Conservation (phyloP, 2,113 vertebrate species). For the Cepphus grylle region DNA sequence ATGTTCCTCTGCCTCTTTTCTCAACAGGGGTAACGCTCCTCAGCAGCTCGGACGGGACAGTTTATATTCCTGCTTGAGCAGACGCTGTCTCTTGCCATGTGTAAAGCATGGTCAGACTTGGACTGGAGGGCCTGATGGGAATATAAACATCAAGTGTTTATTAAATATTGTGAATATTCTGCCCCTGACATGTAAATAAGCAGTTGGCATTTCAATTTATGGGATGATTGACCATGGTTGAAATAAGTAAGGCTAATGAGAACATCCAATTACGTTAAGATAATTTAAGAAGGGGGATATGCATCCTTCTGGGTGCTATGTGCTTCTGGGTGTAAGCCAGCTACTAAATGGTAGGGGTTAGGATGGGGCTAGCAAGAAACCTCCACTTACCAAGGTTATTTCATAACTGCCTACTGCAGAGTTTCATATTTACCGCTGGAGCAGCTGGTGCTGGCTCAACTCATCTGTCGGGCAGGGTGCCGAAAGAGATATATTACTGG, state of each 20-base stretch:
- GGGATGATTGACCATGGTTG: neutral
- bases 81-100: neutral
- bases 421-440: conserved; percentile 31
- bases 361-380: conserved; percentile 4
- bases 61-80: neutral
- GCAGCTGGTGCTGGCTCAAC: conserved; percentile 62
- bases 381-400: conserved; percentile 45
- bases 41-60: neutral
- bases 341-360: conserved; percentile 6
- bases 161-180: conserved; percentile 30
- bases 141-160: conserved; percentile 14
- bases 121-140: neutral
- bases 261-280: neutral
- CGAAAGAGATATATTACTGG: conserved; percentile 38
- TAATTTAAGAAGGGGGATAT: neutral
- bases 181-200: neutral
- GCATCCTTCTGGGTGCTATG: neutral
- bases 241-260: neutral
- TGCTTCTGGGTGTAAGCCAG: neutral
- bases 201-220: neutral
- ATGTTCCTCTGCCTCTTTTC: neutral
- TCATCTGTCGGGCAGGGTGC: conserved; percentile 34
- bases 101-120: neutral
- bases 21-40: neutral
- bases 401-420: conserved; percentile 44